These are phyloP conservation scores for Fringilla coelebs DNA, from an alignment of 2,797 vertebrate genomes.

Conservation along the genomic window DNA sequence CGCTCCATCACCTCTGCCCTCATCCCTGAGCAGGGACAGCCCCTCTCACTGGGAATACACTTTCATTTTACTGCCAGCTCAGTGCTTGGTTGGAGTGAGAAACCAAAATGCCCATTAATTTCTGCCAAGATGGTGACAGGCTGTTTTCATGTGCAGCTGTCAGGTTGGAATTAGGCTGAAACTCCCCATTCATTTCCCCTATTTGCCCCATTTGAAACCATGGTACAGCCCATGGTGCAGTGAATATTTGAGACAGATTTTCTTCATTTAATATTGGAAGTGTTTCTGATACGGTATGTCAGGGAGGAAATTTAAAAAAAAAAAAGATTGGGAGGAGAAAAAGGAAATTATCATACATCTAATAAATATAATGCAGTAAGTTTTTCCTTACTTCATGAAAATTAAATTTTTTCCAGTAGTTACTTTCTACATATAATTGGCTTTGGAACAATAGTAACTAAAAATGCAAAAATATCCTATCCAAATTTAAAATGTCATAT, in stretches of 20 bases:
- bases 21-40: not conserved
- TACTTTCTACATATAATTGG: not conserved
- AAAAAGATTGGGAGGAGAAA: not conserved
- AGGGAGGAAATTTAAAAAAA: not conserved
- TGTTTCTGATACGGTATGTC: not conserved
- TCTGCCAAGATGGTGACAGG: not conserved
- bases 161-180: not conserved
- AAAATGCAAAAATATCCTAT: not conserved
- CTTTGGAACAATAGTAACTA: not conserved
- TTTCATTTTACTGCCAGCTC: not conserved
- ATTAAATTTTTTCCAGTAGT: not conserved
- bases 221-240: not conserved
- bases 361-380: not conserved
- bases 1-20: accelerated
- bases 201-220: not conserved
- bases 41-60: not conserved
- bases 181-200: not conserved
- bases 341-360: not conserved
- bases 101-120: not conserved
- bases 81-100: not conserved
- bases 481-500: not conserved
- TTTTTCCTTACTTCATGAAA: not conserved
- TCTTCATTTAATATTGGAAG: not conserved
- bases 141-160: not conserved
- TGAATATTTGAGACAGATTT: not conserved